These are phyloP conservation scores for Excalfactoria chinensis DNA, from an alignment of 2,113 vertebrate genomes.

Conservation along the genomic window DNA sequence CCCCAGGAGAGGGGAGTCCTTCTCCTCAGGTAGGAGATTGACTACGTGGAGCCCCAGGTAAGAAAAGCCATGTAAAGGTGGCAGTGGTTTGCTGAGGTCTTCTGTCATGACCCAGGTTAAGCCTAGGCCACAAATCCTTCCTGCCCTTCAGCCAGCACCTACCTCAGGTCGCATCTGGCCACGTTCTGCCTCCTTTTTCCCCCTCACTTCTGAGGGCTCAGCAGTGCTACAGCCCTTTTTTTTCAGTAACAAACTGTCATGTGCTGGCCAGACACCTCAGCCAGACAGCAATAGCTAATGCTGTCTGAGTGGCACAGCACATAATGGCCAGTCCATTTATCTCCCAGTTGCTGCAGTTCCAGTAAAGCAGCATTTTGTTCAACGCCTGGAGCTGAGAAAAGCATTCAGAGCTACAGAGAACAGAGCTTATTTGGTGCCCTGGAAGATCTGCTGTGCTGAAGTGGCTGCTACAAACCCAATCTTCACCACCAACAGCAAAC, in stretches of 20 bases:
- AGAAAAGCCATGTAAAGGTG: not conserved
- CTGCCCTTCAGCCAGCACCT: not conserved
- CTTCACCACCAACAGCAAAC: not conserved
- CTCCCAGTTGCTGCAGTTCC: conserved; percentile 30
- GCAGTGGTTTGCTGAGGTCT: not conserved
- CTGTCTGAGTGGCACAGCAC: conserved; percentile 41
- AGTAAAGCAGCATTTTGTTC: conserved; percentile 53
- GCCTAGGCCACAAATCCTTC: not conserved
- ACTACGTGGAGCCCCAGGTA: not conserved
- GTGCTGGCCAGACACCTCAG: not conserved
- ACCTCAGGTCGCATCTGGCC: fast-evolving
- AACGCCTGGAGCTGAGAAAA: conserved; percentile 23
- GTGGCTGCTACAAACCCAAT: not conserved
- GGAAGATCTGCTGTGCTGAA: not conserved
- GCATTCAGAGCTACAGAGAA: not conserved
- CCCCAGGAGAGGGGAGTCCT: not conserved
- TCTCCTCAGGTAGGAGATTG: not conserved
- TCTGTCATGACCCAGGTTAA: not conserved
- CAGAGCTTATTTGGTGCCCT: not conserved
- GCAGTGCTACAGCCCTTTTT: not conserved
- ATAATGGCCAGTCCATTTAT: conserved; percentile 52
- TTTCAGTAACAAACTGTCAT: not conserved
- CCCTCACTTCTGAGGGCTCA: not conserved
- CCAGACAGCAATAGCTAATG: conserved; percentile 47
- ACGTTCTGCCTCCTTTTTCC: not conserved